Base-by-base conservation (phyloP, 2,888 invertebrate genomes). In the Lithophane ornitopus region DNA sequence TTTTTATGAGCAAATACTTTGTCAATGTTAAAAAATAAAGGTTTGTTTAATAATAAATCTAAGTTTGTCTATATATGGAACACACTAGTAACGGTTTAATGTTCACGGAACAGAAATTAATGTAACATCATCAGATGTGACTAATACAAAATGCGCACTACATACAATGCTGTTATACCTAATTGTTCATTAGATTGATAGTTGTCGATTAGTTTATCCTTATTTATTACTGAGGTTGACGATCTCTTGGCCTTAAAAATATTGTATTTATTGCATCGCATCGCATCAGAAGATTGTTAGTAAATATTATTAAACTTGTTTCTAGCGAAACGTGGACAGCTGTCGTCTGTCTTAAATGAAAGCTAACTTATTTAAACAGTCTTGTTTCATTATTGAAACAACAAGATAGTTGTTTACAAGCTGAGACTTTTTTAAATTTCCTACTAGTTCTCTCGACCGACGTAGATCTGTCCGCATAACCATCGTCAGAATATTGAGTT, bases 101-200 rank as follows among this genome's bases (percentile, higher is more conserved):
- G 63, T 71, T 84, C 67, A 54, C 67, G 68, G 75, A 62, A 70
- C 71, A 78, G 28, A 85, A 81, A 86, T 81, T 78, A 80, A 81
- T 81, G 76, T 75, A 80, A 65, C 72, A 81, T 82, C 78, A 81
- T 77, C 66, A 76, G 69, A 73, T 74, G 78, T 86, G 86, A 72
- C 78, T 78, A 58, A 83, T 71, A 79, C 56, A 62, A 74, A 83
- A 83, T 63, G 74, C 66, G 58, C 58, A 72, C 76, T 59, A 73
- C 67, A 71, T 76, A 75, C 62, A 70, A 79, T 39, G 73, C 78
- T 74, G 79, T 81, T 81, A 77, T 80, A 22, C 49, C 49, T 49
- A 80, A 81, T 81, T 79, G 75, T 68, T 83, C 67, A 76, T 84
- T 80, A 80, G 81, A 89, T 85, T 84, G 80, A 89, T 86, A 78